A percentile compares a stretch with the other conserved stretches of the same genome.
Conservation (phyloP, 2,888 invertebrate genomes). For the Agrotis ipsilon region DNA sequence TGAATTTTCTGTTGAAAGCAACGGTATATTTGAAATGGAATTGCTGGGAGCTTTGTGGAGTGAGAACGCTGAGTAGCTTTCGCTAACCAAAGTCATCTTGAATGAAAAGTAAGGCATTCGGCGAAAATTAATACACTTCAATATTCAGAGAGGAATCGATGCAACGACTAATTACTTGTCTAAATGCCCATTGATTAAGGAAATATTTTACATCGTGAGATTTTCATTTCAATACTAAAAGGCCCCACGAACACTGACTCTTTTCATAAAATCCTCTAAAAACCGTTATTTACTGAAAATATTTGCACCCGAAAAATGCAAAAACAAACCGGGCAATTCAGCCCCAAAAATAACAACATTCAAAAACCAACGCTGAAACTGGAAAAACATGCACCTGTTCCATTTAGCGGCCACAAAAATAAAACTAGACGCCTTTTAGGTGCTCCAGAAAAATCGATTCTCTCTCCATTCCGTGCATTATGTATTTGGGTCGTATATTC, state of each 20-base stretch:
- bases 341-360: conserved; percentile 17
- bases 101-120: background rate
- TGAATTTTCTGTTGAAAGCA: background rate
- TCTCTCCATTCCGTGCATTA: conserved; percentile 54
- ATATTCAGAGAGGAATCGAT: background rate
- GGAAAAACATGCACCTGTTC: conserved; percentile 22
- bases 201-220: background rate
- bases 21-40: background rate
- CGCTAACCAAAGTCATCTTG: background rate
- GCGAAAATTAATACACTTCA: background rate
- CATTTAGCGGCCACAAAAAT: conserved; percentile 37
- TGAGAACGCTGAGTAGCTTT: background rate
- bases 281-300: background rate
- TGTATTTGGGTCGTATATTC: conserved; percentile 61
- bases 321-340: conserved; percentile 5
- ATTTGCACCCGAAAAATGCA: background rate
- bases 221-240: too few species aligned
- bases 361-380: conserved; percentile 1
- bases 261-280: background rate
- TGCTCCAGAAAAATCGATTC: conserved; percentile 50
- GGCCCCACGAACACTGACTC: background rate
- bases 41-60: background rate
- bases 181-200: background rate
- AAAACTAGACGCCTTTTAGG: conserved; percentile 32
- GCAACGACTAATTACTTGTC: too few species aligned